Evolutionary conservation across 2,113 vertebrate species (phyloP), one percentile per base, ranked within the genome.

Genomic region (Charina bottae): DNA sequence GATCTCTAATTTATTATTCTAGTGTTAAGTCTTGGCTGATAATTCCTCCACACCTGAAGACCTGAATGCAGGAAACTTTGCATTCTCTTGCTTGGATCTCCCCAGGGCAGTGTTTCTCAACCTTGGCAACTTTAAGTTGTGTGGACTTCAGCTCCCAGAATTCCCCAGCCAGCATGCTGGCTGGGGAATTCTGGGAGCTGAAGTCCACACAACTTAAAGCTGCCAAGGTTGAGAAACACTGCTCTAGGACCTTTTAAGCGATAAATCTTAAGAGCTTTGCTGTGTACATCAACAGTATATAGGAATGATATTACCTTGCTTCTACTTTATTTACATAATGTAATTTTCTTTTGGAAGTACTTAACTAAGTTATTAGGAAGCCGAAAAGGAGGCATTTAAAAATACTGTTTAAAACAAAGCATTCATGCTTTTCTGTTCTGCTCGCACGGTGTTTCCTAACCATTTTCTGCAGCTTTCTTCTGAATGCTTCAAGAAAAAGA

Each of bases 341-440:
- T 91, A 42, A 54, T 33, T 49, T 33, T 8, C 6, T n/a, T 59
- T 78, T 87, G 49, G 37, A 87, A 46, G 54, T 78, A 53, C 55
- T 83, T 78, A 72, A 46, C 55, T 87, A 91, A 91, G 26, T 91
- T 78, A 88, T 88, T 83, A 56, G 59, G 59, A 87, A 91, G 21
- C 55, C 42, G 53, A 56, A 92, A 87, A 78, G 54, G 54, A 64
- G 23, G 85, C 60, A 54, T 84, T 62, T 24, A 88, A 89, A 72
- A 83, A 46, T 68, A 42, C 11, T 37, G 56, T 83, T 62, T 84
- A 28, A 46, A 42, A n/a, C 78, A 15, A 83, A 83, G 6, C 19
- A 53, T 88, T 15, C 7, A 11, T 56, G 5, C 12, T 28, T 42
- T 15, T 87, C 19, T 7, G 17, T 59, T 83, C 85, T 59, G 9